Evolutionary conservation across 2,797 vertebrate genomes (phyloP), one percentile per base, ranked within the genome.

Genomic region (Pyrocephalus nanus): DNA sequence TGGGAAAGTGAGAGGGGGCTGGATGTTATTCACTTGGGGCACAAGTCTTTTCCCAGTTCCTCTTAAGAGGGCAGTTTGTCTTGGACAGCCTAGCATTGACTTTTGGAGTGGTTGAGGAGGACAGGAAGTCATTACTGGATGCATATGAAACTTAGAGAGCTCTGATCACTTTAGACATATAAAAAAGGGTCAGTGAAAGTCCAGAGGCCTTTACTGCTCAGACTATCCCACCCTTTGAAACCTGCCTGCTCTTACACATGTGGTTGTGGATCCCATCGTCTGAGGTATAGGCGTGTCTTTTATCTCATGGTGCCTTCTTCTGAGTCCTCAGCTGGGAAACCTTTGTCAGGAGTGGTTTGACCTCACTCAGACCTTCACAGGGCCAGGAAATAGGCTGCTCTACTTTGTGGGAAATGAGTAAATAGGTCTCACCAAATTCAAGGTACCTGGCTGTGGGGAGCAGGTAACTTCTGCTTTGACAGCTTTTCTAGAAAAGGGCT

Each of bases 1-100:
- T 95, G 95, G 92, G 95, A 96, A 97, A 96, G 87, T 86, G 15
- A 77, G 94, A 96, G 91, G 80, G 91, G 85, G 87, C 81, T 92
- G 92, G 73, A 69, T 92, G 18, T 78, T 88, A 94, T 42, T 96
- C 89, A 86, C 76, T 93, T 77, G 83, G 80, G 78, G 87, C 75
- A 85, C 58, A 64, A 88, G 47, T 27, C 62, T 92, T 67, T 95
- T 81, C 77, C 72, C 80, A 57, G 27, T 80, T 77, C 43, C 47
- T 89, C 76, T 73, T 57, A 48, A 84, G 90, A 82, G 80, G 53
- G 78, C n/a, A 36, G 90, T 97, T 95, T 95, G 83, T 92, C 89
- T 95, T 96, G 93, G 83, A 89, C 58, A 71, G 83, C 0, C 0
- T 36, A 80, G 27, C 86, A 18, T 12, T 87, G 91, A 67, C 77